Evolutionary conservation across 2,888 invertebrate species (phyloP).

Genomic region (Drosophila peninsularis): DNA sequence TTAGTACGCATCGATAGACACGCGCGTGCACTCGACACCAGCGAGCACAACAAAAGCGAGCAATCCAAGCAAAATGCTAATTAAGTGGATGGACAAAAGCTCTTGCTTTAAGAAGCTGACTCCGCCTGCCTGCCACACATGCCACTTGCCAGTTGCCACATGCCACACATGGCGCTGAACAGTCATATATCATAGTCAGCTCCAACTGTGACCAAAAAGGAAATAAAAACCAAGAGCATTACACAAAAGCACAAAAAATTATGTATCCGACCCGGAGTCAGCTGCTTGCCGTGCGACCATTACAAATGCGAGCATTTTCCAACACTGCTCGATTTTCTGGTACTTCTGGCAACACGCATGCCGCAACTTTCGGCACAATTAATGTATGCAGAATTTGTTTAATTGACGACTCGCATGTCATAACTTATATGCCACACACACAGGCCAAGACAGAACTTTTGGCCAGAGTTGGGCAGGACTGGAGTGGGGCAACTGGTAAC

Average conservation of each 20-base stretch:
- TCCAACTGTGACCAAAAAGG: conserved; percentile 52
- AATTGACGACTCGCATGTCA: conserved; percentile 77
- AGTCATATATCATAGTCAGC: conserved; percentile 78
- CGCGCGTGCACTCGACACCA: conserved; percentile 71
- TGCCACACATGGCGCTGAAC: conserved; percentile 36
- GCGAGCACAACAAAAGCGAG: conserved; percentile 55
- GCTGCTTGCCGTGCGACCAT: conserved; percentile 44
- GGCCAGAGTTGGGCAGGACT: neutral
- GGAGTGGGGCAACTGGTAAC: conserved; percentile 4
- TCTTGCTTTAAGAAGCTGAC: conserved; percentile 27
- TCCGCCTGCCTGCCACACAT: conserved; percentile 1
- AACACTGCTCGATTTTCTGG: conserved; percentile 37
- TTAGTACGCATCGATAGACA: conserved; percentile 81
- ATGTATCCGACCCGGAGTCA: conserved; percentile 61
- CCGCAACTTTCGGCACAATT: conserved; percentile 71
- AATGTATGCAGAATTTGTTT: conserved; percentile 78
- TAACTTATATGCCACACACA: conserved; percentile 47
- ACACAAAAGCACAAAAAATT: conserved; percentile 36
- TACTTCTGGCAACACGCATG: conserved; percentile 42
- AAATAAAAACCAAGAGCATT: neutral
- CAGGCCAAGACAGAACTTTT: conserved; percentile 6
- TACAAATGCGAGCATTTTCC: conserved; percentile 56
- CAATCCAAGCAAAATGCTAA: conserved; percentile 72
- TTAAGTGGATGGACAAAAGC: conserved; percentile 68
- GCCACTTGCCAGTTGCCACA: conserved; percentile 25